phyloP scores from a whole-genome alignment of 1,140 invertebrate species.

The Trichonephila clavipes region DNA sequence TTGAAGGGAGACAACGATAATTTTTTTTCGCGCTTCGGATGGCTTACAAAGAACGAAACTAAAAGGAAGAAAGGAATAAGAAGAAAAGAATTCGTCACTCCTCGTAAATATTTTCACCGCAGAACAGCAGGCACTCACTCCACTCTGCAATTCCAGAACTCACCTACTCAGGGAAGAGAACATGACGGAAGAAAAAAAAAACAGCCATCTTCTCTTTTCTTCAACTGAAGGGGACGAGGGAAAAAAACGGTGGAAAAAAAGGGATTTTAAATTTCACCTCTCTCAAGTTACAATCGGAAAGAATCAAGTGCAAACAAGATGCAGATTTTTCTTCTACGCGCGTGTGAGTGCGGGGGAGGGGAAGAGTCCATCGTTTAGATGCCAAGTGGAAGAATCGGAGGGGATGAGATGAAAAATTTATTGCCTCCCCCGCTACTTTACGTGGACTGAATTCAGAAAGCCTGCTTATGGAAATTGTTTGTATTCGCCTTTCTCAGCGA shows the following conservation, averaged over 20 bases:
- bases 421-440: not conserved
- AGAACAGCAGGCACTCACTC: not conserved
- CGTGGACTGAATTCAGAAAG: conserved; percentile 72
- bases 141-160: not conserved
- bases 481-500: conserved; percentile 48
- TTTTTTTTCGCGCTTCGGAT: not conserved
- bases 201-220: too few relatives aligned
- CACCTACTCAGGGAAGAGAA: not conserved
- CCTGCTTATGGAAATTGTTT: conserved; percentile 75
- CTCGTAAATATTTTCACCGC: not conserved
- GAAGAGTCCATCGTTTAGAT: conserved; percentile 16
- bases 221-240: not conserved
- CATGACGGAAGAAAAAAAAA: not conserved
- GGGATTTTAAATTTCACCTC: conserved; percentile 52
- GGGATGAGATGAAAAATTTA: conserved; percentile 58
- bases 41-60: not conserved
- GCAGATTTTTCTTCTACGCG: conserved; percentile 41
- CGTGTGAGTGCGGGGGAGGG: too few relatives aligned
- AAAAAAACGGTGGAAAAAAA: conserved; percentile 3
- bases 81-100: not conserved
- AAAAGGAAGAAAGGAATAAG: not conserved
- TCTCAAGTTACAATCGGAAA: conserved; percentile 64
- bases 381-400: conserved; percentile 3
- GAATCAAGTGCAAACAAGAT: conserved; percentile 74
- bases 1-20: not conserved